Conservation (phyloP, 2,113 vertebrate genomes). For the Micronycteris hirsuta region DNA sequence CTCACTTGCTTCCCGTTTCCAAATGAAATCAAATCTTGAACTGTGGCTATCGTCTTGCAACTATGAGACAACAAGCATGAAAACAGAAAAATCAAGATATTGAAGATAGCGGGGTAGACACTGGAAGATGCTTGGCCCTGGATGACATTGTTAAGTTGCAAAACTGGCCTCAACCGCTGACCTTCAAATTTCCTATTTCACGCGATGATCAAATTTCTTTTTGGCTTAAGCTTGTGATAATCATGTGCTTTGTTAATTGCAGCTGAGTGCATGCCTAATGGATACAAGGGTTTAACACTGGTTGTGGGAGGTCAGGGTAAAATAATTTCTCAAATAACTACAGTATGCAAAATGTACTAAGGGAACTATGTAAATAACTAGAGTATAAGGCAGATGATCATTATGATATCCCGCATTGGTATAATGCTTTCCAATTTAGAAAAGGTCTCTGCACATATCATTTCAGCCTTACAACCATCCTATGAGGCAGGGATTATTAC, state of each 20-base stretch:
- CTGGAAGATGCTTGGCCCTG: not conserved
- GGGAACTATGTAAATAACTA: not conserved
- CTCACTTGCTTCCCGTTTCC: not conserved
- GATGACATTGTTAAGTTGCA: not conserved
- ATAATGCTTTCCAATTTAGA: not conserved
- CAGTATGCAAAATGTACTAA: not conserved
- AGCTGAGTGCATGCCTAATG: not conserved
- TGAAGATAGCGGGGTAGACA: not conserved
- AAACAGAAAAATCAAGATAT: not conserved
- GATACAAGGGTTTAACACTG: not conserved
- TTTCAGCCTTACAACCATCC: not conserved
- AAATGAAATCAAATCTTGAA: not conserved
- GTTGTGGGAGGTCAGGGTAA: not conserved
- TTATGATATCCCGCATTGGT: not conserved
- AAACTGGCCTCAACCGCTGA: not conserved
- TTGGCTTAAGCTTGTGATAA: not conserved
- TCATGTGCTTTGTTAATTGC: not conserved
- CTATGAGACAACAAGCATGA: not conserved
- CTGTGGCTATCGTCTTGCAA: not conserved
- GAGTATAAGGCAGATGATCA: not conserved
- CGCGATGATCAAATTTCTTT: not conserved
- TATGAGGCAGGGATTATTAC: not conserved
- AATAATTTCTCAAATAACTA: not conserved
- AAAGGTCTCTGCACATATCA: not conserved
- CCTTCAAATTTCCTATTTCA: slow-evolving; percentile 3